Base-by-base conservation (phyloP, 2,888 invertebrate genomes). In the Cecidostiba fungosa region DNA sequence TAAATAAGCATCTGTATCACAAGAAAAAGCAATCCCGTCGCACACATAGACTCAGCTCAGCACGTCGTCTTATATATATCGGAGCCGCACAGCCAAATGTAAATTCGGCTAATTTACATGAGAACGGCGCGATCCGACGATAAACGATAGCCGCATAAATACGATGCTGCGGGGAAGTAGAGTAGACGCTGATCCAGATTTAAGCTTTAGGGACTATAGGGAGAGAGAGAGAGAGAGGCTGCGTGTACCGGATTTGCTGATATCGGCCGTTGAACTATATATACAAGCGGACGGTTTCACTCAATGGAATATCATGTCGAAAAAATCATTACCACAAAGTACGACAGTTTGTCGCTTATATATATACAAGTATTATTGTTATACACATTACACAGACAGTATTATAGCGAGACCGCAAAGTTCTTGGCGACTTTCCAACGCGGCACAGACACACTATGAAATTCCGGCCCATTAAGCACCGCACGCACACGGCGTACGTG, bases 21-120 rank as follows among this genome's bases (percentile, higher is more conserved):
- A 16, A 3, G 26, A 62, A 62, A 54, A 54, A 6, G n/a, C 54
- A 5, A 54, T 54, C 50, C 50, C 5, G 19, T 54, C 54, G 54
- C 12, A 26, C 8, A 59, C 3, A 59, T 19, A 62, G 19, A 6
- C 14, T 50, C 19, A 54, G 54, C n/a, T n/a, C 5, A 19, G 19
- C n/a, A 23, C 23, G 16, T 26, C 66, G 26, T 66, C 26, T 66
- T 66, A 26, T 26, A 26, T 16, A 10, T 2, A 23, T 59, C 29
- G n/a, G 8, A 39, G 26, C 23, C 29, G 23, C 54, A 19, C 23
- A 32, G 59, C 43, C 43, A 77, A 77, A 83, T 83, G 82, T 59
- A 83, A 83, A 83, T 83, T 36, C 16, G 54, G 43, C 69, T 83
- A 83, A 83, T 83, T 83, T 83, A 70, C 82, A 83, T 83, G n/a